Conservation (phyloP, 2,113 vertebrate genomes). For the Petrocephalus zakoni region DNA sequence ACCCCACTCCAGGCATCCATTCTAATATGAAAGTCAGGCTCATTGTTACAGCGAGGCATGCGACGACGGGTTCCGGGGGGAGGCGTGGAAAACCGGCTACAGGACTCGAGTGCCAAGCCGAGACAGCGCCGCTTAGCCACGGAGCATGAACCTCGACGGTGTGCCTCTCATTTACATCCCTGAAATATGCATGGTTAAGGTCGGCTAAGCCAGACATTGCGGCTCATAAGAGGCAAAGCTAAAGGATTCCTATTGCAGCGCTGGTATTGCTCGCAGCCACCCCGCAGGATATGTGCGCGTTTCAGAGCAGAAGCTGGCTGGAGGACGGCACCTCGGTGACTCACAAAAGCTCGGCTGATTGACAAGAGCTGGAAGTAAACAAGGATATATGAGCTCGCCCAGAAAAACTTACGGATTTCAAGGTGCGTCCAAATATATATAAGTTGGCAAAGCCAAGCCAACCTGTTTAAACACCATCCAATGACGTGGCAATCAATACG, state of each 20-base stretch:
- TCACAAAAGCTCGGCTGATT: neutral
- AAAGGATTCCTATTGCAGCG: neutral
- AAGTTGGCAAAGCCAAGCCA: neutral
- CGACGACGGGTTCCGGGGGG: neutral
- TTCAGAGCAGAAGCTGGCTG: constrained; percentile 3
- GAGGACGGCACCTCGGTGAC: neutral
- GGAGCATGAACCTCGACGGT: neutral
- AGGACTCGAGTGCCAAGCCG: neutral
- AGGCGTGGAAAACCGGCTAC: neutral
- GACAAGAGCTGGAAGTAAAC: constrained; percentile 8
- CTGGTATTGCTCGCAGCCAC: neutral
- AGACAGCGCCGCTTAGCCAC: neutral
- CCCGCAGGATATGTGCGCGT: neutral
- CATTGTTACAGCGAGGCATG: neutral
- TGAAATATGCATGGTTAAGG: constrained; percentile 16
- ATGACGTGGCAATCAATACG: neutral
- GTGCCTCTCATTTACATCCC: neutral
- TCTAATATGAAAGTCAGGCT: neutral
- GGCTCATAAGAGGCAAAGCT: neutral
- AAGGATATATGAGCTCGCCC: neutral
- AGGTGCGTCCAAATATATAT: neutral
- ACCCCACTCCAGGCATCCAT: neutral
- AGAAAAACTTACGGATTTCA: neutral
- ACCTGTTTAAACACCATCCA: neutral
- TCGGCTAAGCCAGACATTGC: constrained; percentile 9